phyloP scores from a whole-genome alignment of 1,140 invertebrate genomes.

The Lucilia sericata region DNA sequence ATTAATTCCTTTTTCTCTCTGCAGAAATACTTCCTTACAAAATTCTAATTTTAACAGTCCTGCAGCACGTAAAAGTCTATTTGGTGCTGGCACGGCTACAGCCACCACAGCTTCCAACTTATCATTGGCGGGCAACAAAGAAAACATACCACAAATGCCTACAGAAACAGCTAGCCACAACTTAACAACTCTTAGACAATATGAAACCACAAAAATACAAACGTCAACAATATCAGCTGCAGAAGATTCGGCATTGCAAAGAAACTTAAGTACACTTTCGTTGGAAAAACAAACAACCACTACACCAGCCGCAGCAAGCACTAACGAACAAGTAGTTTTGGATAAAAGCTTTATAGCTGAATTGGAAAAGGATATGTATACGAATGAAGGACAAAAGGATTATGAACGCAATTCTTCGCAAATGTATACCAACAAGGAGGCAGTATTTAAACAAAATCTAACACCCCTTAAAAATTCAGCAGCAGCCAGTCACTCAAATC shows the following conservation, averaged over 20 bases:
- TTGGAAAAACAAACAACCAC: slow-evolving; percentile 50
- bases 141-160: slow-evolving; percentile 57
- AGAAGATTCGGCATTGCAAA: slow-evolving; percentile 57
- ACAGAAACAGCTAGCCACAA: background rate
- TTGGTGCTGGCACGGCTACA: slow-evolving; percentile 30
- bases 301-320: background rate
- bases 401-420: slow-evolving; percentile 68
- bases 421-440: slow-evolving; percentile 67
- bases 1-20: background rate
- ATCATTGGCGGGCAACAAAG: slow-evolving; percentile 54
- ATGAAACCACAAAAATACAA: background rate
- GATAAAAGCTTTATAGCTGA: slow-evolving; percentile 74
- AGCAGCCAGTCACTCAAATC: background rate
- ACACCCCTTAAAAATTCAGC: slow-evolving; percentile 60
- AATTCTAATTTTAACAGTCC: slow-evolving; percentile 54
- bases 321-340: slow-evolving; percentile 58
- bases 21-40: slow-evolving; percentile 41
- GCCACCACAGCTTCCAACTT: slow-evolving; percentile 9
- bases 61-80: slow-evolving; percentile 56
- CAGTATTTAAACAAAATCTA: slow-evolving; percentile 62
- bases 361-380: slow-evolving; percentile 73
- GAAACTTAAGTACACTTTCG: slow-evolving; percentile 55
- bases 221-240: background rate
- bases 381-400: slow-evolving; percentile 59
- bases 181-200: background rate